Evolutionary conservation across 1,140 invertebrate genomes (phyloP), one percentile per base, ranked within the genome.

Genomic region (Drosophila carrolli): DNA sequence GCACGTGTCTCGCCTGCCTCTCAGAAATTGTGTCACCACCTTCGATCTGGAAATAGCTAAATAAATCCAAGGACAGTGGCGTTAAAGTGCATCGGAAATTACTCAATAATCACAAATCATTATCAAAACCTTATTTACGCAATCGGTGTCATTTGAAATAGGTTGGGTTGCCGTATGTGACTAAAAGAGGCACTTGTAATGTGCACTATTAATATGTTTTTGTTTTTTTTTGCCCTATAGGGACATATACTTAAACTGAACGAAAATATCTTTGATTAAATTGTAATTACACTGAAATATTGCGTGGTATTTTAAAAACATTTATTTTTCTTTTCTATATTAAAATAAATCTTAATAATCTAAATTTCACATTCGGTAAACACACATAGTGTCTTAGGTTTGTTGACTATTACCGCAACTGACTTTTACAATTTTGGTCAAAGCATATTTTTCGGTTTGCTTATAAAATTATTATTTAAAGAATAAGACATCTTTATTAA

Each of bases 51-150:
- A 55, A 55, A 32, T 55, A 38, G 14, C 66, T 11, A 56, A 71
- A 53, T 58, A 76, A 48, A 41, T 57, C 44, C 35, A 47, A 50
- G 50, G 60, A 55, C 47, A 70, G 11, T 47, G 35, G 8, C 38
- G 14, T 8, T 23, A 23, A 48, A 53, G 54, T 72, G 65, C 66
- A 80, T 61, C 65, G 66, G 80, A 78, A 78, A 60, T 83, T 53
- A 37, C 57, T 70, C 2, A 62, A 60, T 48, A 53, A 66, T 51
- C 44, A 65, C 51, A 27, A 66, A 75, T 71, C 54, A 57, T 37
- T 56, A 37, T 60, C 38, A 66, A 48, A 53, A 44, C 13, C 14
- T 16, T 44, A 14, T n/a, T 47, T 55, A 67, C 48, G 48, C 44
- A 53, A 35, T 35, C 10, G 37, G 5, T 51, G 53, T n/a, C 14